A percentile compares a stretch with the other conserved stretches of the same genome.
These are phyloP conservation scores for Pterocles gutturalis DNA, from an alignment of 2,113 vertebrate genomes.

Conservation along the genomic window DNA sequence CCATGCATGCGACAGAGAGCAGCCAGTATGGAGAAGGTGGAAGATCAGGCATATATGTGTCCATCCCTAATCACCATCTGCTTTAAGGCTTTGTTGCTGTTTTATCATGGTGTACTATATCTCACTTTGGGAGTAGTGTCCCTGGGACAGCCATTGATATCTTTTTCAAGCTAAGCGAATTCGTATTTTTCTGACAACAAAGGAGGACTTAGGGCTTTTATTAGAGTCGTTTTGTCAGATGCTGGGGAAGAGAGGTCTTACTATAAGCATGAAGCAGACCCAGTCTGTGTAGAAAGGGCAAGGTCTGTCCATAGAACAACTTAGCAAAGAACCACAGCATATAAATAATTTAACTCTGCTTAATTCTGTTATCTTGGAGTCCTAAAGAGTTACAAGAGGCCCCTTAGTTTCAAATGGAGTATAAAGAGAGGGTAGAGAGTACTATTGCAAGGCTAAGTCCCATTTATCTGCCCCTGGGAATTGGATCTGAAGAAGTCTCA, in stretches of 20 bases:
- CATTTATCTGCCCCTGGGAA: background rate
- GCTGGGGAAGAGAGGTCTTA: background rate
- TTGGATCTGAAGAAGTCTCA: background rate
- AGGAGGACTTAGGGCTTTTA: background rate
- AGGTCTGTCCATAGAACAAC: background rate
- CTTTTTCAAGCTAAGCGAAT: background rate
- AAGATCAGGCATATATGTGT: background rate
- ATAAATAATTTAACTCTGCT: background rate
- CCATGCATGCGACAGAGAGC: fast-evolving
- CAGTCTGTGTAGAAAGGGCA: background rate
- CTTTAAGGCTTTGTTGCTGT: background rate
- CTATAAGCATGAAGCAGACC: background rate
- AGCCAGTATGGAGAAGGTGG: fast-evolving
- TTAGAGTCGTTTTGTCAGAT: background rate
- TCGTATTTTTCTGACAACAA: background rate
- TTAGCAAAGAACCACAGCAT: background rate
- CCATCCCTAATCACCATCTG: background rate
- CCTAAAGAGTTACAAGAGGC: background rate
- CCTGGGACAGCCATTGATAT: background rate
- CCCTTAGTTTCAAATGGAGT: background rate
- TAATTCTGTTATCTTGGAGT: background rate
- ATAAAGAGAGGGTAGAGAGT: background rate
- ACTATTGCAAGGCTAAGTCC: background rate
- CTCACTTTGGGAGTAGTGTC: background rate
- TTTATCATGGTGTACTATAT: background rate